phyloP scores from a whole-genome alignment of 2,113 vertebrate genomes.

The Bubo blakistoni region DNA sequence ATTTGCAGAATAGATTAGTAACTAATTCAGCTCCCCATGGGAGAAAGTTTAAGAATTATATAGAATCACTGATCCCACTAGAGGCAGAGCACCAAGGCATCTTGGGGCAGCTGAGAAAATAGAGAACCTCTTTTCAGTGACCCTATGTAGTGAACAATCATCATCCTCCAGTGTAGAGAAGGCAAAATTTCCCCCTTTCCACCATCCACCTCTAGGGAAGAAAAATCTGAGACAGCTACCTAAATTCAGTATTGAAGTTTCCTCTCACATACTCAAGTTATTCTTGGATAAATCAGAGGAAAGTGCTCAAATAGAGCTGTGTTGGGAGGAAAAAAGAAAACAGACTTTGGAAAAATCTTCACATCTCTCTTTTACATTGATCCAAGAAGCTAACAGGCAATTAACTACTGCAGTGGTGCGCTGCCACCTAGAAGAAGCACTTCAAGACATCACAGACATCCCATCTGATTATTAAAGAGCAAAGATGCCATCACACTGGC shows the following conservation, averaged over 20 bases:
- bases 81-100: neutral
- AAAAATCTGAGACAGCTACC: neutral
- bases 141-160: neutral
- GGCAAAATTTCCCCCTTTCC: neutral
- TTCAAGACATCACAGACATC: slow-evolving; percentile 43
- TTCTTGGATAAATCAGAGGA: slow-evolving; percentile 48
- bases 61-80: neutral
- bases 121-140: neutral
- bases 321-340: neutral
- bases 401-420: slow-evolving; percentile 45
- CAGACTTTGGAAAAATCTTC: slow-evolving; percentile 37
- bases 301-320: slow-evolving; percentile 27
- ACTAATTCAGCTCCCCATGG: neutral
- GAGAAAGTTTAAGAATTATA: neutral
- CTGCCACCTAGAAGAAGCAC: slow-evolving; percentile 47
- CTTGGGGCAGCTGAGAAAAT: neutral
- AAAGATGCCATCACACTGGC: slow-evolving; percentile 17
- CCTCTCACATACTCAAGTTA: slow-evolving; percentile 13
- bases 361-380: slow-evolving; percentile 50
- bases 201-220: neutral
- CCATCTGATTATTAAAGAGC: slow-evolving; percentile 54
- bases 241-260: slow-evolving; percentile 26
- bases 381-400: slow-evolving; percentile 55
- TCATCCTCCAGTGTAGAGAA: neutral
- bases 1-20: neutral